phyloP scores from a whole-genome alignment of 1,140 invertebrate genomes.

The Theocolax elegans region DNA sequence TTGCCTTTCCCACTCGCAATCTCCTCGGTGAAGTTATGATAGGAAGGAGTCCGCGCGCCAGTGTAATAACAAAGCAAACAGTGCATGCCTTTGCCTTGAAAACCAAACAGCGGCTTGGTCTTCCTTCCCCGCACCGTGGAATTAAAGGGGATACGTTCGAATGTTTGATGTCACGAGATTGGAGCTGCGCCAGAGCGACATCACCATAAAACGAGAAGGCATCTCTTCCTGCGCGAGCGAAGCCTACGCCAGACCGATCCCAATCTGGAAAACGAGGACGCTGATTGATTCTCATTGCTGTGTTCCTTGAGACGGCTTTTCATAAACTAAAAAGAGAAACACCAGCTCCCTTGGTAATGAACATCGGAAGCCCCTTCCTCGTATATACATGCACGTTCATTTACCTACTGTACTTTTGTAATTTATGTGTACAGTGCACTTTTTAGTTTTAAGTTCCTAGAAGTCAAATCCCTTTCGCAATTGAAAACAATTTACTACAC shows the following conservation, averaged over 20 bases:
- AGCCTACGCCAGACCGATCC: neutral
- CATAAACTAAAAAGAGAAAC: neutral
- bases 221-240: too few species aligned
- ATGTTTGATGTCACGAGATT: constrained; percentile 16
- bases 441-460: too few species aligned
- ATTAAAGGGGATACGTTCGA: constrained; percentile 9
- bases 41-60: neutral
- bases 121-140: neutral
- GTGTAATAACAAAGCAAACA: constrained; percentile 15
- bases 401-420: neutral
- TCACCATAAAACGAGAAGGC: neutral
- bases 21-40: neutral
- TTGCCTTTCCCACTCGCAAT: neutral
- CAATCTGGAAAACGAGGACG: constrained; percentile 10
- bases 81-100: neutral
- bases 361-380: neutral
- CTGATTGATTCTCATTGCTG: constrained; percentile 13
- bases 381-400: neutral
- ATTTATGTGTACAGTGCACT: too few species aligned
- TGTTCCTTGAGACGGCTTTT: neutral
- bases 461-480: too few species aligned
- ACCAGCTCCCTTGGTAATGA: too few species aligned
- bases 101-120: neutral
- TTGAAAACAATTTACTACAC: too few species aligned
- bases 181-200: neutral